A percentile compares a stretch with the other conserved stretches of the same genome.
phyloP scores from a whole-genome alignment of 2,888 invertebrate species.

The Axea sp. region DNA sequence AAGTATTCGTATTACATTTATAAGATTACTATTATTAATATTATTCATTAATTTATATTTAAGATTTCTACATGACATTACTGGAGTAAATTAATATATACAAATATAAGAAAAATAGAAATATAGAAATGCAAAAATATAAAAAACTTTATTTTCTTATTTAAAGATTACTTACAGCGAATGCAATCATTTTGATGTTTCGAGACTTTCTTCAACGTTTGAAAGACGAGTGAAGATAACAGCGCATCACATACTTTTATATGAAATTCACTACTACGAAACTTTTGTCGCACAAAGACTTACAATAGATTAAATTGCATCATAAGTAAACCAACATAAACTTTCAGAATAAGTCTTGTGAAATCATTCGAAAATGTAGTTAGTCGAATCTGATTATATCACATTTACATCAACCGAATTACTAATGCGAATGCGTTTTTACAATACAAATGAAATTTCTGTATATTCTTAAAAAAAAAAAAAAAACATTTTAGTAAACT shows the following conservation, averaged over 20 bases:
- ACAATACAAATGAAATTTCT: too few species aligned
- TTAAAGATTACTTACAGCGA: slow-evolving; percentile 68
- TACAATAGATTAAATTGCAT: slow-evolving; percentile 59
- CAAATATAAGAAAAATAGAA: too few species aligned
- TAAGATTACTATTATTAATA: too few species aligned
- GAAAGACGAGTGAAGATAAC: slow-evolving; percentile 69
- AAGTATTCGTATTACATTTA: too few species aligned
- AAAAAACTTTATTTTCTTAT: neutral
- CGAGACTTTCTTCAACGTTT: slow-evolving; percentile 64
- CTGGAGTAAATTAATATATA: too few species aligned
- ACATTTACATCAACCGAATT: slow-evolving; percentile 31
- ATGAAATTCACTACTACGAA: slow-evolving; percentile 61
- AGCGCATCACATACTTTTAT: slow-evolving; percentile 67
- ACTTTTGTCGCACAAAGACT: slow-evolving; percentile 35
- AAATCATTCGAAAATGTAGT: slow-evolving; percentile 59
- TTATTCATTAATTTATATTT: too few species aligned
- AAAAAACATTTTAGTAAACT: too few species aligned
- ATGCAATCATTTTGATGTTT: slow-evolving; percentile 71
- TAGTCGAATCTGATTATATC: slow-evolving; percentile 29
- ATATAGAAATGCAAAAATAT: too few species aligned
- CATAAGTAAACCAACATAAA: slow-evolving; percentile 58
- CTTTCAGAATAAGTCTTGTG: slow-evolving; percentile 57
- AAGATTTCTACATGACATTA: too few species aligned
- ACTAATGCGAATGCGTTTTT: too few species aligned
- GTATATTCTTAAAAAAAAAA: too few species aligned